Conservation (phyloP, 2,888 invertebrate species). For the Caenorhabditis becei region DNA sequence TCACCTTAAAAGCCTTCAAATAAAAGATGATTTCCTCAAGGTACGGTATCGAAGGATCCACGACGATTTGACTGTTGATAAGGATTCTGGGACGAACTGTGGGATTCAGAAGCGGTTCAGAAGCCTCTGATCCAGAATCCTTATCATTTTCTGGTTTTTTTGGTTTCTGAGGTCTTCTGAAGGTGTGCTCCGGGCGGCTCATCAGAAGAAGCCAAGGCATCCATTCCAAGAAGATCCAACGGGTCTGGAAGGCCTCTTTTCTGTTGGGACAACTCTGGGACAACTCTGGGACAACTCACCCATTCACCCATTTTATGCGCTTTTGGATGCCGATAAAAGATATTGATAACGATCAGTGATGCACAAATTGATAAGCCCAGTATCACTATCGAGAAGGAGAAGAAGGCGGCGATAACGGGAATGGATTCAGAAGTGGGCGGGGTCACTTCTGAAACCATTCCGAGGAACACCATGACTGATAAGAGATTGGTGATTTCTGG, state of each 20-base stretch:
- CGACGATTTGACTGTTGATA: constrained; percentile 49
- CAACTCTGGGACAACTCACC: too few relatives aligned
- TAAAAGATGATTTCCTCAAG: constrained; percentile 53
- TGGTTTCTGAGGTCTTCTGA: constrained; percentile 81
- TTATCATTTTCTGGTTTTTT: background rate
- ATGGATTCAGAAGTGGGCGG: constrained; percentile 99
- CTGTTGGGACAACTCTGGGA: too few relatives aligned
- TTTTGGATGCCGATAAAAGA: constrained; percentile 78
- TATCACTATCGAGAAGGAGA: constrained; percentile 76
- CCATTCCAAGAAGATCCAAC: constrained; percentile 96
- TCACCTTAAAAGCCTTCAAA: constrained; percentile 43
- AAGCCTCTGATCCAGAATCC: background rate
- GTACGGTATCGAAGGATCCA: constrained; percentile 40
- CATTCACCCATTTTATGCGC: constrained; percentile 80
- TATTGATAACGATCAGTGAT: constrained; percentile 80
- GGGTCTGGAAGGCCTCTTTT: constrained; percentile 88
- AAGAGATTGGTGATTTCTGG: constrained; percentile 84
- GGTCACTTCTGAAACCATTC: constrained; percentile 97
- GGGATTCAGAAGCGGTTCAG: background rate
- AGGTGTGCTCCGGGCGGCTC: constrained; percentile 95
- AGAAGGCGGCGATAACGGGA: constrained; percentile 90
- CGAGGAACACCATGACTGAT: constrained; percentile 97
- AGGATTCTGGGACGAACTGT: background rate
- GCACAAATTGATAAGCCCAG: constrained; percentile 80
- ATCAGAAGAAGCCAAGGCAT: constrained; percentile 96